Percentiles rank a stretch among this genome's conserved stretches.
These are phyloP conservation scores for Phlogophora meticulosa DNA, from an alignment of 2,888 invertebrate species.

Conservation along the genomic window DNA sequence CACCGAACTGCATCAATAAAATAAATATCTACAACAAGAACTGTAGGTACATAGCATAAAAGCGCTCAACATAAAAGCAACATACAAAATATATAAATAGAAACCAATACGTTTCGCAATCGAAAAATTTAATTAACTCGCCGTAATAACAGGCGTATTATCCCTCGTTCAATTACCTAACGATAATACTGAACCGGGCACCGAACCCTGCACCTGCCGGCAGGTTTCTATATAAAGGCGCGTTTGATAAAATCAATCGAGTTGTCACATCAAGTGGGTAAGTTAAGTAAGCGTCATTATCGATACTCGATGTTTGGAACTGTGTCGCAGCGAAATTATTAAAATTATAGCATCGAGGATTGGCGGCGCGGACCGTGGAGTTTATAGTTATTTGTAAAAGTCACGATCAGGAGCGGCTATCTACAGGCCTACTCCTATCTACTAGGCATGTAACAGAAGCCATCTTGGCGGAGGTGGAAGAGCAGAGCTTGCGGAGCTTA, in stretches of 20 bases:
- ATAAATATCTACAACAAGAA: slow-evolving; percentile 1
- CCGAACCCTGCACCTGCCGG: slow-evolving; percentile 63
- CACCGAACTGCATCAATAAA: background rate
- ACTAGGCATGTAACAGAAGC: no score
- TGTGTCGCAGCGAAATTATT: slow-evolving; percentile 23
- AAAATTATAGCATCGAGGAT: slow-evolving; percentile 13
- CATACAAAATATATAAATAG: slow-evolving; percentile 49
- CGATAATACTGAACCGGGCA: slow-evolving; percentile 64
- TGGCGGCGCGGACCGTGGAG: background rate
- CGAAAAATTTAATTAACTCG: slow-evolving; percentile 62
- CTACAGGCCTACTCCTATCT: no score
- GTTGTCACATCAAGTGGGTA: slow-evolving; percentile 57
- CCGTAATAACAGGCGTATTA: slow-evolving; percentile 62
- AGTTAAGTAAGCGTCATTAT: slow-evolving; percentile 54
- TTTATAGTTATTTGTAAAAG: background rate
- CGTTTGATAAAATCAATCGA: slow-evolving; percentile 67
- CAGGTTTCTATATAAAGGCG: slow-evolving; percentile 62
- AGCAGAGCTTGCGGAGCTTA: no score
- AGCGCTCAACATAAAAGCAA: slow-evolving; percentile 5
- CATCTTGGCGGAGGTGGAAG: no score
- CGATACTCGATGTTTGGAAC: slow-evolving; percentile 40
- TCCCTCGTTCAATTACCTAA: slow-evolving; percentile 69
- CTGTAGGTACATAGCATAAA: background rate
- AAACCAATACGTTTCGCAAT: slow-evolving; percentile 55
- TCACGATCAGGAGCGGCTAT: no score